Base-by-base conservation (phyloP, 2,113 vertebrate genomes). In the Nycticryphes semicollaris region DNA sequence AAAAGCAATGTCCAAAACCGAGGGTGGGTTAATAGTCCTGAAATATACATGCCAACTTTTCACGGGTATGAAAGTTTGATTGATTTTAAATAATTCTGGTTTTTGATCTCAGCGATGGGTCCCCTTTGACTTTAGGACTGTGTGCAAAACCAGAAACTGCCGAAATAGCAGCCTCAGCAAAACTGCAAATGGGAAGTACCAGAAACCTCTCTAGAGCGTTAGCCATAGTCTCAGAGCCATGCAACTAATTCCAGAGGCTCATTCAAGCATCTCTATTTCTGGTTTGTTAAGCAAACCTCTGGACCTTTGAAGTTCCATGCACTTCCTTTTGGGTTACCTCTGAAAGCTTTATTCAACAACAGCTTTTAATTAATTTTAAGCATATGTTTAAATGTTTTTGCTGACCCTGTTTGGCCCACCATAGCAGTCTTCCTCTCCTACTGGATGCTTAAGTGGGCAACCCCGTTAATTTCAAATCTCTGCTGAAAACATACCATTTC, bases 211-310 rank as follows among this genome's bases (percentile, higher is more conserved):
- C 24, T 3, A 13, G 76, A 90, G 72, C 18, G 0, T 47, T 35
- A 30, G 35, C 51, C 0, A 3, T 17, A 16, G 43, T 20, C 69
- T 48, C 50, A 21, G 69, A 0, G 0, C 47, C 35, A 4, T 3
- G 1, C 15, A 30, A 1, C 54, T 50, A 30, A 13, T 87, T 81
- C 41, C 83, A 51, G 37, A 37, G 43, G 20, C 39, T 79, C n/a
- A 10, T 45, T 76, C 73, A 54, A 66, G 82, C 60, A 54, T 63
- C 63, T 54, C 72, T n/a, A 3, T 12, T 64, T 41, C 64, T 66
- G 87, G 47, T 48, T 87, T 85, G 41, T 54, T 35, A n/a, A 76
- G 62, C 48, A 68, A 39, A 79, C 24, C 43, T 48, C 53, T 60
- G 56, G 45, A 70, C 24, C 68, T 89, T 75, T 84, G 92, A 74